phyloP scores from a whole-genome alignment of 2,113 vertebrate species.

The Trematocara variabile region DNA sequence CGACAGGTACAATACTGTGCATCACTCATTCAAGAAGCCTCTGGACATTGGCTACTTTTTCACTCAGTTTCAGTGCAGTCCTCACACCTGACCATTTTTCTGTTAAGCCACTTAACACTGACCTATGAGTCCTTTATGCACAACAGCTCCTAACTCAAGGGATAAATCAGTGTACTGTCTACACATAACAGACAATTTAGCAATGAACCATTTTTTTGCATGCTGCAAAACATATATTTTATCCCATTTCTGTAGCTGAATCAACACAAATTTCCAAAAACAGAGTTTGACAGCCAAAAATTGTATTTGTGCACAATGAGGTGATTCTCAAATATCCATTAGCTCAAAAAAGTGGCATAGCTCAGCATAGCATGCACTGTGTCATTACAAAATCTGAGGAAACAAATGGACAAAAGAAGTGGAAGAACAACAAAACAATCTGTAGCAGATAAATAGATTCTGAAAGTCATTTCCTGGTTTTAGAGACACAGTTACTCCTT shows the following conservation, averaged over 20 bases:
- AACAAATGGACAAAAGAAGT: not conserved
- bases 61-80: not conserved
- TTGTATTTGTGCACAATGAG: not conserved
- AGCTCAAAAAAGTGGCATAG: not conserved
- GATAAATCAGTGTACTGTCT: not conserved
- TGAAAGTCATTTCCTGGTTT: no score
- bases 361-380: no score
- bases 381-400: not conserved
- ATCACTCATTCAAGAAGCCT: not conserved
- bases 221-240: not conserved
- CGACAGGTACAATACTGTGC: not conserved
- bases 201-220: fast-evolving
- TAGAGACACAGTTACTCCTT: not conserved
- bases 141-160: not conserved
- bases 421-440: not conserved
- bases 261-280: not conserved
- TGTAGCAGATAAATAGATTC: not conserved
- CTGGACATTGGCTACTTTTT: not conserved
- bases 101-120: not conserved
- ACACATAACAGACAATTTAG: fast-evolving
- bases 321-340: not conserved
- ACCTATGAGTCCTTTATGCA: not conserved
- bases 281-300: not conserved
- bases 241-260: not conserved
- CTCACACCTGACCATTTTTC: not conserved